Base-by-base conservation (phyloP, 2,113 vertebrate genomes). In the Zosterops pallidus region DNA sequence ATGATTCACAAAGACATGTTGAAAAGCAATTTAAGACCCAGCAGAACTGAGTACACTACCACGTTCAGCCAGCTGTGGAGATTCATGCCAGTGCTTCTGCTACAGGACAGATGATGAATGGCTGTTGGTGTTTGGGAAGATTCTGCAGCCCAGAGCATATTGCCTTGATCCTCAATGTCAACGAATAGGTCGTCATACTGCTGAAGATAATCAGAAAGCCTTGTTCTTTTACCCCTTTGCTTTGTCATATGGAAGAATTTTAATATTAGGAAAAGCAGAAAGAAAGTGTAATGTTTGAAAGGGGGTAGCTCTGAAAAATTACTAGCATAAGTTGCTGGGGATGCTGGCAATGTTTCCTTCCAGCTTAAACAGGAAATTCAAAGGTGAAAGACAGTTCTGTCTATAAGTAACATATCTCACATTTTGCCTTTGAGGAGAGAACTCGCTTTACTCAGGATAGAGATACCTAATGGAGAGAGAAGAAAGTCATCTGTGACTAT, bases 41-140 rank as follows among this genome's bases (percentile, higher is more conserved):
- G 50, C 47, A 70, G 63, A 89, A 90, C 80, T 75, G 86, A 84
- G 86, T 81, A 75, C 1, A 0, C 33, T 26, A 85, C 57, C 46
- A 77, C 64, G 81, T 69, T 79, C 76, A 92, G 47, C 52, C 83
- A 90, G 64, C 69, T 88, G 83, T 70, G 75, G 85, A 86, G 57
- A 78, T 93, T 91, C 92, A 89, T 90, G 65, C 60, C 55, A 71
- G 60, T 41, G 60, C 33, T 84, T 82, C 77, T 86, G 77, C 46
- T 72, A 75, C 74, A 75, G 76, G 93, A 97, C 89, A 88, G 89
- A 93, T 97, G 92, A 93, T 74, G 37, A 97, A 70, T 78, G 55
- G 59, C 71, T 96, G 59, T n/a, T 28, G 22, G 70, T 76, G 29
- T 69, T 62, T 78, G 70, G 72, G 86, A 94, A 52, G 78, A 68